Evolutionary conservation across 92 coral and sea anemone species (phyloP), one percentile per base, ranked within the genome.

Genomic region (Epizoanthus illoricatus): DNA sequence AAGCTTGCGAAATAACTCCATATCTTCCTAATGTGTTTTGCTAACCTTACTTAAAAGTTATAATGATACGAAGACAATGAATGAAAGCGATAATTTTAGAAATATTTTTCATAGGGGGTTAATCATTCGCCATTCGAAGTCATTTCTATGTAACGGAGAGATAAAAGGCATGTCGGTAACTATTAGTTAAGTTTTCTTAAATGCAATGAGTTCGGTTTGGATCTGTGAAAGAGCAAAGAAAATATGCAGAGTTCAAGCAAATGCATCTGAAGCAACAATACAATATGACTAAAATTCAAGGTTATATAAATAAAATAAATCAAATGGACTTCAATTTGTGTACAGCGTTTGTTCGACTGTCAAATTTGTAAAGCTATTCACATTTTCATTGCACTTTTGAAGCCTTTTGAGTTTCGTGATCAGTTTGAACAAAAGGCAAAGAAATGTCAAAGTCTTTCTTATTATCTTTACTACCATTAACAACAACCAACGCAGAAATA

Each of bases 361-460:
- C 71, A 78, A n/a, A 63, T 57, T 65, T 81, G 92, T 85, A 69
- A 69, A 84, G 69, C 33, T 65, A 70, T 60, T 73, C 74, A 72
- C 86, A 80, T 68, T 40, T 85, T 85, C 81, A 69, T 74, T 88
- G 86, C 73, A 85, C 80, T 52, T 74, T 47, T 81, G 81, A 85
- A 84, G 87, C 84, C 81, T 75, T 65, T 58, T 39, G 24, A 60
- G 12, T 52, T 74, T 85, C n/a, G 36, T 6, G 54, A 81, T 52
- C 36, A 23, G n/a, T 9, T 2, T 78, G 45, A 78, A 16, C 60
- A 64, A 78, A 76, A 43, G 61, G 47, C 81, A 76, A 78, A 43
- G 71, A 62, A 12, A 62, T 43, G 43, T 40, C 60, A 20, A 28
- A 28, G 21, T 43, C 42, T 67, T 67, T 7, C n/a, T 28, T 43